Percentiles rank a stretch among this genome's conserved stretches.
These are phyloP conservation scores for Loxodonta africana DNA, from an alignment of 2,113 vertebrate species.

Conservation along the genomic window DNA sequence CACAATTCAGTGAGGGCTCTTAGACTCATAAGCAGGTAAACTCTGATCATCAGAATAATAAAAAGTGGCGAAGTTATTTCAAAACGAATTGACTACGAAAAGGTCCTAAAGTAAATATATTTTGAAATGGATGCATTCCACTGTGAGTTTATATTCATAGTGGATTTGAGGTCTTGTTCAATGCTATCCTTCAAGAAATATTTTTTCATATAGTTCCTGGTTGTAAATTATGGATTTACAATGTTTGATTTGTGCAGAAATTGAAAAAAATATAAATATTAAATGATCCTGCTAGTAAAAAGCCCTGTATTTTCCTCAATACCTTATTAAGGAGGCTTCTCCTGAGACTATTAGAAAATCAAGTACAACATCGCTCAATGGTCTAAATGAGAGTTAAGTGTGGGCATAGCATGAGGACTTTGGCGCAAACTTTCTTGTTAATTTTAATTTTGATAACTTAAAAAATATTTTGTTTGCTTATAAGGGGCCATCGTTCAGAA, in stretches of 20 bases:
- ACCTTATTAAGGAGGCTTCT: slow-evolving; percentile 28
- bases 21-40: slow-evolving; percentile 75
- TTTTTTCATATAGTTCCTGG: slow-evolving; percentile 53
- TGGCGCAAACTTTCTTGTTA: slow-evolving; percentile 1
- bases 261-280: slow-evolving; percentile 66
- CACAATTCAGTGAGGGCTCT: slow-evolving; percentile 72
- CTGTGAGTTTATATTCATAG: slow-evolving; percentile 30
- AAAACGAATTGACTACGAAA: slow-evolving; percentile 57
- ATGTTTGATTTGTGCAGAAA: slow-evolving; percentile 53
- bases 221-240: slow-evolving; percentile 57
- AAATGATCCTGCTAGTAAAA: neutral
- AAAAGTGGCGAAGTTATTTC: slow-evolving; percentile 67
- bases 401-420: slow-evolving; percentile 6
- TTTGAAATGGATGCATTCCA: slow-evolving; percentile 58
- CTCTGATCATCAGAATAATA: slow-evolving; percentile 72
- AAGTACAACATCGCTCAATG: neutral
- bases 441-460: neutral
- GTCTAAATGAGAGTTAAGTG: slow-evolving; percentile 31
- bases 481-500: neutral
- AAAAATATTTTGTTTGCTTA: neutral
- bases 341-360: slow-evolving; percentile 23
- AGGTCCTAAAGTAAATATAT: slow-evolving; percentile 57
- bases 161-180: slow-evolving; percentile 30
- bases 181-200: neutral
- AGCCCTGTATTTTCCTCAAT: slow-evolving; percentile 17